Base-by-base conservation (phyloP, 2,888 invertebrate genomes). In the Aphrophora alni region DNA sequence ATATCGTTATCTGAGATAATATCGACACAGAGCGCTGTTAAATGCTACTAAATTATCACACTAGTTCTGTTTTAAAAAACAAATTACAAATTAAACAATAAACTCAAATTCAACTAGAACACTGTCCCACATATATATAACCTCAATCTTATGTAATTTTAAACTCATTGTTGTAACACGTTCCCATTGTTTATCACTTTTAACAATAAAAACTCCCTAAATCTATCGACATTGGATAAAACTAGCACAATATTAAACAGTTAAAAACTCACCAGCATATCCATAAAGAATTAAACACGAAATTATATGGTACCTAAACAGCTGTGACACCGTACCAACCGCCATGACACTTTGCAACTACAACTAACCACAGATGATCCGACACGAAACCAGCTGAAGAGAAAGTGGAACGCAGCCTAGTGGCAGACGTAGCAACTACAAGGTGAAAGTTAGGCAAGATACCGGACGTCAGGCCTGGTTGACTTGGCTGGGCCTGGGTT, bases 381-480 rank as follows among this genome's bases (percentile, higher is more conserved):
- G 17, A 59, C 59, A 59, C 59, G 59, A 59, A 59, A 59, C 59
- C 59, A 59, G 59, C 59, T 59, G 59, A 59, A 59, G 59, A 59
- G 59, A 59, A 59, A 59, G 59, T 59, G 59, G 59, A 59, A 59
- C 59, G 59, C 59, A 7, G 59, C 21, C 59, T 59, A 8, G 59
- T 21, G 59, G 59, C 59, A 59, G 59, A 59, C 59, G 12, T 21
- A 4, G 59, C 7, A 59, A 59, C 59, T 21, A 59, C n/a, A 8
- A 59, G 59, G 59, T 59, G 59, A 59, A 59, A 59, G 59, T 59
- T 59, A 59, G 21, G 21, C 59, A 21, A 59, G 59, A 59, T 59
- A 59, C 59, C 59, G 59, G 59, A 59, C 59, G 59, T 59, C 21
- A 14, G 21, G 59, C 14, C n/a, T n/a, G n/a, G n/a, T n/a, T n/a